Conservation (phyloP, 2,888 invertebrate species). For the Aricia artaxerxes region DNA sequence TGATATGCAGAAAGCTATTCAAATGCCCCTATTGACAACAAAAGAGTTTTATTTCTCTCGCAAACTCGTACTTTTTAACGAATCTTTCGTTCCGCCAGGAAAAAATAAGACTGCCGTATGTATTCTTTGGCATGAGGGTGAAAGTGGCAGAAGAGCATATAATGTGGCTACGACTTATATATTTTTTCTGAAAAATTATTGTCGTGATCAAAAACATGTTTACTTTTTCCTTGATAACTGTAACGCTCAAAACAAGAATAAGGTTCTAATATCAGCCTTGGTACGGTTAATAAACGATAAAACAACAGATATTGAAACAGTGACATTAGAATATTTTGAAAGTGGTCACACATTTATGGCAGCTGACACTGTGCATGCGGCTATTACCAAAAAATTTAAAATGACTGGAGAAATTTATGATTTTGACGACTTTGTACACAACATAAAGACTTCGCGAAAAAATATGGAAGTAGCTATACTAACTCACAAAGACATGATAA, state of each 20-base stretch:
- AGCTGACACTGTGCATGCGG: not conserved
- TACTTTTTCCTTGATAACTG: conserved; percentile 22
- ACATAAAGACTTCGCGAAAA: conserved; percentile 8
- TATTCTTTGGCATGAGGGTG: conserved; percentile 22
- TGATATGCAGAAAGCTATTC: conserved; percentile 19
- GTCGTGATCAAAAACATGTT: conserved; percentile 14
- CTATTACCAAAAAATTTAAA: not conserved
- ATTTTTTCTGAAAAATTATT: not conserved
- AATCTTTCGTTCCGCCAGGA: conserved; percentile 19
- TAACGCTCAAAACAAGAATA: conserved; percentile 13
- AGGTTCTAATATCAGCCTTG: conserved; percentile 19
- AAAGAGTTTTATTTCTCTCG: conserved; percentile 11
- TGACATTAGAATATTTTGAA: not conserved
- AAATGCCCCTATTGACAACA: conserved; percentile 10
- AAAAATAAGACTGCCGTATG: conserved; percentile 15
- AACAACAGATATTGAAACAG: conserved; percentile 10
- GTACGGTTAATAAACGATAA: conserved; percentile 14
- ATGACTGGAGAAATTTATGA: conserved; percentile 16
- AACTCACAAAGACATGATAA: too few species aligned
- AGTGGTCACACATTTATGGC: not conserved
- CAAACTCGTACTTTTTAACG: conserved; percentile 25
- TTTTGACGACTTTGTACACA: conserved; percentile 7
- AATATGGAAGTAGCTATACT: not conserved
- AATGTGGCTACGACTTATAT: conserved; percentile 2
- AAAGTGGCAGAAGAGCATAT: conserved; percentile 5